phyloP scores from a whole-genome alignment of 2,113 vertebrate species.

The Corythornis vintsioides region DNA sequence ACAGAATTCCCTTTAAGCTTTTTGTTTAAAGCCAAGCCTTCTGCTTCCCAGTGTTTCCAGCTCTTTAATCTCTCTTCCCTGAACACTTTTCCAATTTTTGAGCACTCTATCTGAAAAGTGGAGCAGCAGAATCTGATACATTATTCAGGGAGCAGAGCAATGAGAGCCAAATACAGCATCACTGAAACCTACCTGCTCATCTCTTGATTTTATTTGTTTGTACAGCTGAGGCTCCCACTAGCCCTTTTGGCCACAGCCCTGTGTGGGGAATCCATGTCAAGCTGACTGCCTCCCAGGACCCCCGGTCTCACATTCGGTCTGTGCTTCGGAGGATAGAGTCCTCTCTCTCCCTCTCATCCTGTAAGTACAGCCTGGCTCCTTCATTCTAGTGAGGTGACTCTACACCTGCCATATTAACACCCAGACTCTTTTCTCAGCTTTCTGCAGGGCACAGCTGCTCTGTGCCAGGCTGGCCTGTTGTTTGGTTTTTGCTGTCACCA shows the following conservation, averaged over 20 bases:
- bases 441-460: background rate
- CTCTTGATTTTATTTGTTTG: conserved; percentile 53
- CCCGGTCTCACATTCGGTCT: conserved; percentile 20
- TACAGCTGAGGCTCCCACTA: conserved; percentile 34
- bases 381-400: background rate
- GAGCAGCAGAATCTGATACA: background rate
- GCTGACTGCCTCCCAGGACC: conserved; percentile 48
- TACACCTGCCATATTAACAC: background rate
- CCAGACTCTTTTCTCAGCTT: background rate
- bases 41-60: background rate
- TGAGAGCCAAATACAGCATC: background rate
- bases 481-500: background rate
- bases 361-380: conserved; percentile 44
- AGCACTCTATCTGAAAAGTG: background rate
- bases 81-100: background rate
- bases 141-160: background rate
- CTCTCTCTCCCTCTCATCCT: conserved; percentile 67
- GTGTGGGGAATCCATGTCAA: conserved; percentile 43
- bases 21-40: background rate
- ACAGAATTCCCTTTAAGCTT: background rate
- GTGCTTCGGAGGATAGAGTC: conserved; percentile 63
- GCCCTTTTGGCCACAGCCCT: conserved; percentile 47
- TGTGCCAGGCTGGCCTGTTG: background rate
- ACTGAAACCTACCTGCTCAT: conserved; percentile 30
- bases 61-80: background rate